Base-by-base conservation (phyloP, 2,797 vertebrate species). In the Pangasius mekongensis region DNA sequence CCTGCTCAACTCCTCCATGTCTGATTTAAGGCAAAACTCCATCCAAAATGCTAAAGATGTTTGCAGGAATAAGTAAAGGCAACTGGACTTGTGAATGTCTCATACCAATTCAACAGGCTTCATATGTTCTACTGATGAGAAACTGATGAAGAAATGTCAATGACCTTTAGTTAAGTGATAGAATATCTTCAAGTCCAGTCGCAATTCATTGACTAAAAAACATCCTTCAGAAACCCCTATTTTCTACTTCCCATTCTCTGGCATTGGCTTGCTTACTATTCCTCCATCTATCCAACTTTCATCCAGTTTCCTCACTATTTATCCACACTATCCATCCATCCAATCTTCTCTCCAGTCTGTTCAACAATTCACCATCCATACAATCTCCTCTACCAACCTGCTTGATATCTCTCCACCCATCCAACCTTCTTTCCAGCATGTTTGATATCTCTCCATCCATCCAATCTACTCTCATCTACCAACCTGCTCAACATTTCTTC, bases 1-100 rank as follows among this genome's bases (percentile, higher is more conserved):
- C 85, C 88, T 89, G 86, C 56, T 87, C 18, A 49, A 58, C 86
- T 87, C 16, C 52, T 80, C 56, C 76, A 56, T 47, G 64, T 58
- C 67, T 62, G 67, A 47, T 82, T 74, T 36, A 74, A 54, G 71
- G 20, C 18, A 43, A 52, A 86, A 14, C 60, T 73, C 52, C 69
- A n/a, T 85, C 54, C 52, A 85, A 60, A 74, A 58, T 36, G n/a
- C n/a, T 67, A 22, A 49, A 69, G 64, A 52, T 84, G 43, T n/a
- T 82, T 43, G 80, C 80, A 64, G 36, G 24, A 43, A 39, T 62
- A 82, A 67, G 16, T 84, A 18, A 67, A 54, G 47, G 20, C 62
- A 84, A 18, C 82, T 69, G 14, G 62, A 33, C 20, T 69, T 54
- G 27, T 67, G 11, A 22, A 30, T 30, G 43, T 67, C 16, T 66